Conservation (phyloP, 2,113 vertebrate genomes). For the Lota lota region DNA sequence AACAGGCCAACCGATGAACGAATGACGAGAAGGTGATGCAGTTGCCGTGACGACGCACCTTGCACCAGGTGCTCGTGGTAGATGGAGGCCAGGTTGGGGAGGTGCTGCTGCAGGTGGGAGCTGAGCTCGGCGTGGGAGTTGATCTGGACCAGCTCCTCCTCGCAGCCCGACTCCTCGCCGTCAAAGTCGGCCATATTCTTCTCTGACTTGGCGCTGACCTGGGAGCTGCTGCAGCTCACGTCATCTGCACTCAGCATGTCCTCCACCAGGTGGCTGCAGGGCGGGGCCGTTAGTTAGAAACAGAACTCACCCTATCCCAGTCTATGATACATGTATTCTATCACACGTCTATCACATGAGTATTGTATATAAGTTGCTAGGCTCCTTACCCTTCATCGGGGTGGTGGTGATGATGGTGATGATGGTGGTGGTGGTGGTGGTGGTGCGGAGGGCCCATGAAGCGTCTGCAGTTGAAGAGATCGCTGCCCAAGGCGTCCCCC, state of each 20-base stretch:
- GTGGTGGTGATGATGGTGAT: slow-evolving; percentile 74
- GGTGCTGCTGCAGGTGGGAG: slow-evolving; percentile 96
- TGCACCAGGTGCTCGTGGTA: slow-evolving; percentile 97
- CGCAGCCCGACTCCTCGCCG: slow-evolving; percentile 96
- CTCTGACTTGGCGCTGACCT: slow-evolving; percentile 99
- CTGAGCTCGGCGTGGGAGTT: slow-evolving; percentile 98
- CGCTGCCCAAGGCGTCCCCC: slow-evolving; percentile 89
- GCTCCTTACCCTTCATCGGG: slow-evolving; percentile 88
- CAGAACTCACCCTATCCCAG: too few relatives aligned
- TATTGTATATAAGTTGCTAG: background rate
- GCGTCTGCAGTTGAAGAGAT: slow-evolving; percentile 92
- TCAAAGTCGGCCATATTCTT: slow-evolving; percentile 99
- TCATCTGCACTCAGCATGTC: slow-evolving; percentile 98
- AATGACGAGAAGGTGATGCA: too few relatives aligned
- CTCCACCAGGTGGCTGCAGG: slow-evolving; percentile 88
- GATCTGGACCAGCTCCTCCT: slow-evolving; percentile 97
- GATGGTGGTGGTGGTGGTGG: slow-evolving; percentile 92
- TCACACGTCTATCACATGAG: background rate
- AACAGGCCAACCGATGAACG: too few relatives aligned
- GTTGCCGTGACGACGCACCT: slow-evolving; percentile 67
- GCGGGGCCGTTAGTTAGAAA: too few relatives aligned
- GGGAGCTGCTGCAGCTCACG: slow-evolving; percentile 98
- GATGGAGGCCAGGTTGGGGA: slow-evolving; percentile 97
- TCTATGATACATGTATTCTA: too few relatives aligned
- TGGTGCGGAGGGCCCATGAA: slow-evolving; percentile 96